Base-by-base conservation (phyloP, 2,888 invertebrate species). In the Callinectes sapidus region DNA sequence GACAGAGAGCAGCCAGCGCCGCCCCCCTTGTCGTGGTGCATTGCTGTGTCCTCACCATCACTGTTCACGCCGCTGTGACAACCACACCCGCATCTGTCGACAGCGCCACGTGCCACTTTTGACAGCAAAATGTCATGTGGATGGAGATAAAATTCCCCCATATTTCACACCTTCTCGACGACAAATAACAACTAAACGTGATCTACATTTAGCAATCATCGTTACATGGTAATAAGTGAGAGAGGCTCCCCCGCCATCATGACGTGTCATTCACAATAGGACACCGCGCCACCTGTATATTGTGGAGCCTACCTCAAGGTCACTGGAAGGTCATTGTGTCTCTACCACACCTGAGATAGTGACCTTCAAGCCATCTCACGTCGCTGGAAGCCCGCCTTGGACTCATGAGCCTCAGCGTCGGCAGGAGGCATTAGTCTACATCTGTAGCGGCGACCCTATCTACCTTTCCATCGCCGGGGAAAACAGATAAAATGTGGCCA, bases 401-500 rank as follows among this genome's bases (percentile, higher is more conserved):
- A 81, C 81, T 35, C 81, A 35, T 35, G 81, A n/a, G n/a, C 71
- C 28, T 71, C 28, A n/a, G 81, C 81, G 32, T 5, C 81, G 18
- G 35, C 81, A 16, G 81, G 81, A 81, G 16, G 35, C 35, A 81
- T 81, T 81, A 35, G n/a, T 81, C 81, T 35, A 81, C 81, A 32
- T 81, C 81, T 81, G 35, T 32, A 18, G 35, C 35, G 81, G 35
- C 18, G 81, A 32, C 35, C 81, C 81, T 35, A 81, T 81, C 81
- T 35, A 35, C 32, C 81, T 35, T 81, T 32, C 81, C 81, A 81
- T 81, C 81, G 14, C 14, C 35, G 14, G 35, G 81, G 81, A 35
- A 81, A 81, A 81, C 81, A 81, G 35, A 81, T 81, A 81, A 18
- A 81, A 81, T 81, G 35, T 35, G 32, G 81, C 81, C 81, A 81